Evolutionary conservation across 2,888 invertebrate genomes (phyloP), one percentile per base, ranked within the genome.

Genomic region (Drosophila emarginata): DNA sequence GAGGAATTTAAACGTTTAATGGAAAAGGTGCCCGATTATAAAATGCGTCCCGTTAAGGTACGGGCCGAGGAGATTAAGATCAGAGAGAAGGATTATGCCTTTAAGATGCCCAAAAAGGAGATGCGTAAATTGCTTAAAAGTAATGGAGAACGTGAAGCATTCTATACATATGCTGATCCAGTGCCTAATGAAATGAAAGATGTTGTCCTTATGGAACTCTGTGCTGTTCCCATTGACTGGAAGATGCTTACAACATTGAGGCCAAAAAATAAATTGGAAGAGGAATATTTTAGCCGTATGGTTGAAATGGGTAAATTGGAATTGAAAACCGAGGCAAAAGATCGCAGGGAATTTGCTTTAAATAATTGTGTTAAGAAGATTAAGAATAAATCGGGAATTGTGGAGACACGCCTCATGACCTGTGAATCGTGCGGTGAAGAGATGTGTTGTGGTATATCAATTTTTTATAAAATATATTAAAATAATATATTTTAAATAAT

Each of bases 1-100:
- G 97, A 97, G 84, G 97, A 98, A 89, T 96, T 96, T 79, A 94
- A 95, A 83, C 94, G 95, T 67, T 93, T 97, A 56, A 93, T 96
- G 90, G 97, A 97, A 87, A 96, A 96, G 92, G 96, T 97, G 11
- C 97, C 97, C 0, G 97, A 98, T 90, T 97, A 96, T 89, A 97
- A 97, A 92, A 96, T 97, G 79, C 95, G 96, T 77, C 95, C 96
- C 0, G 97, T 97, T 89, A 97, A 96, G 93, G 96, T 97, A 1
- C 94, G 94, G 77, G 93, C 94, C 15, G 97, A 97, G 78, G 96
- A 96, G 76, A 93, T 95, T 0, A 96, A 95, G 92, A 94, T 96
- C 62, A 94, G 94, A 81, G 96, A 96, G 37, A 94, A 94, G 86
- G 95, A 95, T 72, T 95, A 94, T 77, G 95, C 95, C 80, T 96